Evolutionary conservation across 2,888 invertebrate genomes (phyloP), one percentile per base, ranked within the genome.

Genomic region (Eristalis intricaria): DNA sequence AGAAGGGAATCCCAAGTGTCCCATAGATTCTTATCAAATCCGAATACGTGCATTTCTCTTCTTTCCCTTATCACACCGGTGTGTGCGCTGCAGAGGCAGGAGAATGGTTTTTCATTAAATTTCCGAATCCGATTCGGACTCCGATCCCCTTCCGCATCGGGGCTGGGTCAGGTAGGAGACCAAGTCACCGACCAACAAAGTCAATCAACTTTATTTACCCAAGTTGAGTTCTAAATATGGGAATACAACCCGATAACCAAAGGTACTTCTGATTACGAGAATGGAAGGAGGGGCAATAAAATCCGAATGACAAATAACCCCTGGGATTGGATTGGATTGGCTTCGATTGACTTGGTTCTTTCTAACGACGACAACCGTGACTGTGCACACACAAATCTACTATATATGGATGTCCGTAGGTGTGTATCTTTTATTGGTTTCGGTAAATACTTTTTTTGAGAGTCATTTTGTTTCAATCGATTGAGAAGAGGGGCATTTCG

Each of bases 261-360:
- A 78, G 70, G 65, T 83, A 78, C 78, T 79, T 83, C 63, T 83
- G 86, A 86, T 86, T 75, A 79, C 66, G 79, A 19, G 50, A 78
- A 75, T 32, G 23, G 64, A 79, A 83, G 63, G 74, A 74, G 56
- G 32, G 61, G 78, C 58, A 78, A 86, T 86, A 83, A 86, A 86
- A 86, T 78, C 70, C 66, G 43, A 83, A 86, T 83, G 83, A 86
- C 83, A 86, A 83, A 86, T 83, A 86, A 75, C 78, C 78, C 74
- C 32, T 43, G 83, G 83, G 78, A 86, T 78, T 70, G 78, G 74
- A 38, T 74, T 82, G 60, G 40, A 43, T 32, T 56, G 68, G 61
- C 26, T 19, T 50, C 50, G 50, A 50, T 50, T 50, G 50, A 50
- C 50, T 50, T 19, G 50, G 19, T 50, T 50, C 50, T 50, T 50